Evolutionary conservation across 2,797 vertebrate genomes (phyloP).

Genomic region (Pseudochirops cupreus): DNA sequence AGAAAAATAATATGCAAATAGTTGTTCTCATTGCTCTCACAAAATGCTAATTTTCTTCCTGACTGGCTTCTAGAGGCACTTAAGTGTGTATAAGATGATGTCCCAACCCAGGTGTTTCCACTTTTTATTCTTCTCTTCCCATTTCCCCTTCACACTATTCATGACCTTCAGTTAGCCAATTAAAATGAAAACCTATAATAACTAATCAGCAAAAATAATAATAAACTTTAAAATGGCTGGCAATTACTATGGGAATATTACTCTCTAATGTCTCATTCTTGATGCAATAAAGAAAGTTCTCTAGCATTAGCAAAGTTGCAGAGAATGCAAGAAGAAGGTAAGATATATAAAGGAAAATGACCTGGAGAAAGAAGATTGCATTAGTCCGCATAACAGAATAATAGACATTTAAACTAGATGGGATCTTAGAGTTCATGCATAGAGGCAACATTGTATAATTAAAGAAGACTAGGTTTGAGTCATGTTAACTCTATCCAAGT

Average conservation of each 20-base stretch:
- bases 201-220: not conserved
- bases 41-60: not conserved
- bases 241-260: not conserved
- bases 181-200: not conserved
- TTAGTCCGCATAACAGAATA: not conserved
- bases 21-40: not conserved
- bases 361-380: not conserved
- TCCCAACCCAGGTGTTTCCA: conserved; percentile 14
- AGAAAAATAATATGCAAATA: conserved; percentile 32
- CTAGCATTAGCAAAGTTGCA: not conserved
- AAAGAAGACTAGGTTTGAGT: not conserved
- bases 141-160: not conserved
- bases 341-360: not conserved
- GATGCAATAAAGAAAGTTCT: not conserved
- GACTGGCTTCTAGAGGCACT: not conserved
- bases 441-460: not conserved
- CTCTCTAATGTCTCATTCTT: not conserved
- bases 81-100: not conserved
- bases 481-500: not conserved
- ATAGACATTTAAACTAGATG: not conserved
- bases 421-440: not conserved
- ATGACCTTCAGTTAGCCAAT: not conserved
- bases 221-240: not conserved
- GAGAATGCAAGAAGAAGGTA: not conserved
- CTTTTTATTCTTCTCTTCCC: not conserved